phyloP scores from a whole-genome alignment of 2,888 invertebrate species.

The Lepidochrysops patricia region DNA sequence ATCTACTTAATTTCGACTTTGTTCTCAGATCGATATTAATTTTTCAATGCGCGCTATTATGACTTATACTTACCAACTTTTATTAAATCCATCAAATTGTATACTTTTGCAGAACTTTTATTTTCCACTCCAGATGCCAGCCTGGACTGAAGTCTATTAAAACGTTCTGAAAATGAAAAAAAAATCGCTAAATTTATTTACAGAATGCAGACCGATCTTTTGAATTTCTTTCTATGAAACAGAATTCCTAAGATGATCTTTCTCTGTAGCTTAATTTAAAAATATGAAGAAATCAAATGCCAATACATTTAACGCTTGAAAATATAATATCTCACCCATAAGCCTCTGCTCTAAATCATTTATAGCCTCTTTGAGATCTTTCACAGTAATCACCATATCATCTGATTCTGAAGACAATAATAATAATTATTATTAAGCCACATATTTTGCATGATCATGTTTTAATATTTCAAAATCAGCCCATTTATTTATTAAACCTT shows the following conservation, averaged over 20 bases:
- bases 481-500: no score
- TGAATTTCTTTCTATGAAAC: no score
- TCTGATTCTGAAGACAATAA: not conserved
- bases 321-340: not conserved
- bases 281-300: no score
- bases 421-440: no score
- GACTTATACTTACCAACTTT: conserved; percentile 6
- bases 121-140: not conserved
- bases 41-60: no score
- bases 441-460: no score
- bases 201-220: no score
- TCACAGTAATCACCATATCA: conserved; percentile 35
- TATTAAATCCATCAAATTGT: not conserved
- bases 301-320: not conserved
- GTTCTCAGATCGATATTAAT: no score
- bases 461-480: no score
- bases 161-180: not conserved
- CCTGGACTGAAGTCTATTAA: not conserved
- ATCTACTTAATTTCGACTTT: no score
- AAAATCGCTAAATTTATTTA: not conserved
- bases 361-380: conserved; percentile 43
- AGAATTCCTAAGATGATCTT: no score
- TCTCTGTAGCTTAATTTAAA: no score
- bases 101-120: not conserved
- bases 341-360: conserved; percentile 35